Evolutionary conservation across 2,797 vertebrate genomes (phyloP), one percentile per base, ranked within the genome.

Genomic region (Tolypeutes matacus): DNA sequence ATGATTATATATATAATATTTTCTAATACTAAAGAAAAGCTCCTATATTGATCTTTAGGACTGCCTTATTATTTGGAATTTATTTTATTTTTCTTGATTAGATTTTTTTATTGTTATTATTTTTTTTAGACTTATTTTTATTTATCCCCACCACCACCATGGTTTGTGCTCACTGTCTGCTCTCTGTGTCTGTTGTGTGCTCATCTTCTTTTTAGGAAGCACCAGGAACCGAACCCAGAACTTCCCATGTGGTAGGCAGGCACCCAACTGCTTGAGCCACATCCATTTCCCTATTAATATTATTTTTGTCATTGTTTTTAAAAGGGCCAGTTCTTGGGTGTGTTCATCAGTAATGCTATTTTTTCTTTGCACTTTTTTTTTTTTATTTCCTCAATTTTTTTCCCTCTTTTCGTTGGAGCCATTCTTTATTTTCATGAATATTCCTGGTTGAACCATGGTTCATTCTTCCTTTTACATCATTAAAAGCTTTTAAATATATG

Each of bases 51-150:
- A 25, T 49, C 73, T 86, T 75, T 39, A 81, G 39, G 36, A 58
- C 25, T 83, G 14, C 3, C 60, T 90, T 93, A 78, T 90, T 93
- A 78, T 73, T 83, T 64, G 64, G 36, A 39, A 53, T 51, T 83
- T 78, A 78, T 86, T 69, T 76, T 25, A 27, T 53, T 87, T 86
- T 92, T 89, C 42, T 94, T 93, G n/a, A 65, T 76, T 91, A 56
- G 2, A 29, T 91, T 42, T 90, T 69, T 70, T 15, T 70, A 23
- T 36, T 39, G 10, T 77, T 39, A 39, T 39, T n/a, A n/a, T n/a
- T n/a, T 39, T 39, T 39, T 39, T 39, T 39, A 39, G 39, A 39
- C 7, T 39, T 39, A 39, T 39, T 39, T 39, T 39, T 39, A 39
- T 39, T 39, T 39, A 39, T 39, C 39, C 39, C 39, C 39, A 4